Conservation (phyloP, 37 sponge, comb jelly and placozoan species). For the Beroe forskalii region DNA sequence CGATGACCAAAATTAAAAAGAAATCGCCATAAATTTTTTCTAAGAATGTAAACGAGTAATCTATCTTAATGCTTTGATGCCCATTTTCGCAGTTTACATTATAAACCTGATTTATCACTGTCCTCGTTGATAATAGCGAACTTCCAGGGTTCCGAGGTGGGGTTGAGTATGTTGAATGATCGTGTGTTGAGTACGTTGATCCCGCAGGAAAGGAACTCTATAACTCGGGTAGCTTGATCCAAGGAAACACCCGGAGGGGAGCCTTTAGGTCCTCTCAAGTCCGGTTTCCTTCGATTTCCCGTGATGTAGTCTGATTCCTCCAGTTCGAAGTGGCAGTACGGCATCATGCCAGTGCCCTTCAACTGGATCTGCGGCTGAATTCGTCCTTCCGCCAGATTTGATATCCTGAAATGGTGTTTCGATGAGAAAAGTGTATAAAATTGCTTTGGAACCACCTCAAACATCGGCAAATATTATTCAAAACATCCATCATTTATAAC, state of each 20-base stretch:
- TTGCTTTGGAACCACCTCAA: no score
- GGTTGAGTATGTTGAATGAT: constrained; percentile 90
- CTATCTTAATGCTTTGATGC: no score
- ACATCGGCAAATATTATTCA: no score
- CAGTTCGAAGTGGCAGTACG: constrained; percentile 98
- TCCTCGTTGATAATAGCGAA: constrained; percentile 78
- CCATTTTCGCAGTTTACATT: no score
- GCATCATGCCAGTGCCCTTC: constrained; percentile 82
- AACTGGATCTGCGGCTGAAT: constrained; percentile 73
- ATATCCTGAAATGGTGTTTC: no score
- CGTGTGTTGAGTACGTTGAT: constrained; percentile 70
- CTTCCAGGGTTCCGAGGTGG: constrained; percentile 79
- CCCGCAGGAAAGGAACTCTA: constrained; percentile 86
- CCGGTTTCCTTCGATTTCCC: constrained; percentile 61
- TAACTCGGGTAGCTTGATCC: constrained; percentile 76
- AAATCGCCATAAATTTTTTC: no score
- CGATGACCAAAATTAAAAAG: no score
- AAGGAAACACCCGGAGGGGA: constrained; percentile 65
- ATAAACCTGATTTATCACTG: constrained; percentile 33
- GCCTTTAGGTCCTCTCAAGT: constrained; percentile 63
- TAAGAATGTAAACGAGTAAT: no score
- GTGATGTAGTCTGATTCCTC: constrained; percentile 83
- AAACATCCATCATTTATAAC: no score
- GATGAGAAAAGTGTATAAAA: no score
- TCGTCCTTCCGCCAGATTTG: constrained; percentile 70